A percentile compares a stretch with the other conserved stretches of the same genome.
Evolutionary conservation across 37 sponge, comb jelly and placozoan species (phyloP).

Genomic region (Bolinopsis microptera): DNA sequence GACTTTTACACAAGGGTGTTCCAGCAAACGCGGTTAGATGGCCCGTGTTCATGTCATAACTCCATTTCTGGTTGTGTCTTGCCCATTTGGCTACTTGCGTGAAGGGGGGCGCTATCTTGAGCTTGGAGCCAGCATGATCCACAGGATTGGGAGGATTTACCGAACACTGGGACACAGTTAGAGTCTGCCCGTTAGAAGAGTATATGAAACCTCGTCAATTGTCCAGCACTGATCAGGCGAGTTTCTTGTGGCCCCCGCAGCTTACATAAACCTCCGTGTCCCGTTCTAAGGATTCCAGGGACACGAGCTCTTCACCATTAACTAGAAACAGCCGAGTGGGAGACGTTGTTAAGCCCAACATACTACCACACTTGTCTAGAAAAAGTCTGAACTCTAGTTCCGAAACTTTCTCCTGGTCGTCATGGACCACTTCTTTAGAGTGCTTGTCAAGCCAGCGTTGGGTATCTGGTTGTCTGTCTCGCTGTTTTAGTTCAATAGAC

Average conservation of each 20-base stretch:
- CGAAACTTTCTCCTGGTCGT: slow-evolving; percentile 34
- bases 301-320: slow-evolving; percentile 14
- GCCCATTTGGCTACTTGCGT: background rate
- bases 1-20: background rate
- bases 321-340: slow-evolving; percentile 30
- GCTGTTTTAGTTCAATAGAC: background rate
- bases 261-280: slow-evolving; percentile 38
- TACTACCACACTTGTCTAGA: slow-evolving; percentile 49
- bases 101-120: slow-evolving; percentile 54
- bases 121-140: slow-evolving; percentile 56
- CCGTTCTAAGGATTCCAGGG: slow-evolving; percentile 37
- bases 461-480: slow-evolving; percentile 44
- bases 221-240: slow-evolving; percentile 62
- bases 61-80: slow-evolving; percentile 11
- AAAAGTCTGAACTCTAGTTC: slow-evolving; percentile 63
- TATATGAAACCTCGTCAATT: slow-evolving; percentile 35
- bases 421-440: slow-evolving; percentile 2
- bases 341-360: background rate
- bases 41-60: slow-evolving; percentile 19
- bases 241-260: slow-evolving; percentile 48
- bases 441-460: slow-evolving; percentile 44
- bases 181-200: slow-evolving; percentile 32
- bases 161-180: slow-evolving; percentile 49
- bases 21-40: slow-evolving; percentile 40
- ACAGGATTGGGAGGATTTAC: slow-evolving; percentile 30